Percentiles rank a stretch among this genome's conserved stretches.
Evolutionary conservation across 1,140 invertebrate genomes (phyloP).

Genomic region (Drosophila varians): DNA sequence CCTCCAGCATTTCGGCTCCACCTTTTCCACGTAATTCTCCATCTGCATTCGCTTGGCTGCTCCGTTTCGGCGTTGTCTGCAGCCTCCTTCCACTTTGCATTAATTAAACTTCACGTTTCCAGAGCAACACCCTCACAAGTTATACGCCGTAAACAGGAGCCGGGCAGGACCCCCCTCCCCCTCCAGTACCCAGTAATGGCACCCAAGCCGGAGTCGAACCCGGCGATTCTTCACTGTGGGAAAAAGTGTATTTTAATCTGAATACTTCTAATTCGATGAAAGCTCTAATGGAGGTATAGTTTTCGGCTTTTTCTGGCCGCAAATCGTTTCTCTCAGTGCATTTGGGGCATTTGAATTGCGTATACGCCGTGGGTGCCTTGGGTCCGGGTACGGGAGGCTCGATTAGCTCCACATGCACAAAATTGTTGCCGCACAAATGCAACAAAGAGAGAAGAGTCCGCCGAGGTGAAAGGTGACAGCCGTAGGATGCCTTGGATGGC

Average conservation of each 20-base stretch:
- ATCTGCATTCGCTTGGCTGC: constrained; percentile 27
- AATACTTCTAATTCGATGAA: too few relatives aligned
- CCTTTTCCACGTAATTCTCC: constrained; percentile 1
- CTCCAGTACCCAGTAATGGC: background rate
- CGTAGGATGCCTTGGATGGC: constrained; percentile 16
- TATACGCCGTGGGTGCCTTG: constrained; percentile 36
- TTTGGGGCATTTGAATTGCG: constrained; percentile 56
- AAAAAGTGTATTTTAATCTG: too few relatives aligned
- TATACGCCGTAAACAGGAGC: constrained; percentile 39
- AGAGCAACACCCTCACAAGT: constrained; percentile 78
- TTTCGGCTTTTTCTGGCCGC: too few relatives aligned
- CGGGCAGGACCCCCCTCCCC: background rate
- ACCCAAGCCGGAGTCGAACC: background rate
- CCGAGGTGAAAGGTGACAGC: constrained; percentile 25
- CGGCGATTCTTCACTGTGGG: background rate
- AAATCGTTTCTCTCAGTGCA: constrained; percentile 5
- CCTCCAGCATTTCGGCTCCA: constrained; percentile 8
- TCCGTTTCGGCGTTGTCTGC: constrained; percentile 29
- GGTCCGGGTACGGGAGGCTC: constrained; percentile 4
- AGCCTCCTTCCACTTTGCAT: constrained; percentile 55
- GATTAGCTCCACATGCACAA: constrained; percentile 52
- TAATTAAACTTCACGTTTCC: constrained; percentile 82
- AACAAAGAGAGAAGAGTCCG: background rate
- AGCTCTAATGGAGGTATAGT: too few relatives aligned
- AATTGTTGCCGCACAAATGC: constrained; percentile 15